Evolutionary conservation across 2,797 vertebrate genomes (phyloP).

Genomic region (Coluber constrictor): DNA sequence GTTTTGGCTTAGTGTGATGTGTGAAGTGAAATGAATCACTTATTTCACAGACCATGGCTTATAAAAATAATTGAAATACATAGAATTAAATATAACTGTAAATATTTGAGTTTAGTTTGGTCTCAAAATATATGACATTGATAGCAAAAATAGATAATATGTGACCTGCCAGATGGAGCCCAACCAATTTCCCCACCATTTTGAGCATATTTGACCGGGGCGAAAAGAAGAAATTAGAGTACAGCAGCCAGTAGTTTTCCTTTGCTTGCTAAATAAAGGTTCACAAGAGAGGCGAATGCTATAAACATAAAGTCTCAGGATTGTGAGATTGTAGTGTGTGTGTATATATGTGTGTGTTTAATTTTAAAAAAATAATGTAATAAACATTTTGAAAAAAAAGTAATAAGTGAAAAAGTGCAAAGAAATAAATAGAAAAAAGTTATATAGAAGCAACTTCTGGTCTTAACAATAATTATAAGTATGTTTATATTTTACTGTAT

Average conservation of each 20-base stretch:
- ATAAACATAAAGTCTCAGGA: neutral
- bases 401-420: neutral
- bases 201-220: neutral
- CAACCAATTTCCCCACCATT: neutral
- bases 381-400: neutral
- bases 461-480: neutral
- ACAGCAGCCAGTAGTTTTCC: neutral
- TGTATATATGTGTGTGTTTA: neutral
- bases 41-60: neutral
- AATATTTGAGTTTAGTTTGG: neutral
- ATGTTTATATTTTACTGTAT: neutral
- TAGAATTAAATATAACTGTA: neutral
- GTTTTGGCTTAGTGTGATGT: neutral
- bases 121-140: neutral
- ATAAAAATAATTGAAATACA: neutral
- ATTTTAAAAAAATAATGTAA: neutral
- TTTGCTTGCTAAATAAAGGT: neutral
- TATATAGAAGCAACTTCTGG: neutral
- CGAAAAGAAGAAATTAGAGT: neutral
- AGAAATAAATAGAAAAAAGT: neutral
- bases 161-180: neutral
- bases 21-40: neutral
- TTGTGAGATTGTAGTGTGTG: neutral
- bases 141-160: neutral
- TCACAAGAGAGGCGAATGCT: neutral